A percentile compares a stretch with the other conserved stretches of the same genome.
These are phyloP conservation scores for Macrobrachium nipponense DNA, from an alignment of 1,140 invertebrate genomes.

Conservation along the genomic window DNA sequence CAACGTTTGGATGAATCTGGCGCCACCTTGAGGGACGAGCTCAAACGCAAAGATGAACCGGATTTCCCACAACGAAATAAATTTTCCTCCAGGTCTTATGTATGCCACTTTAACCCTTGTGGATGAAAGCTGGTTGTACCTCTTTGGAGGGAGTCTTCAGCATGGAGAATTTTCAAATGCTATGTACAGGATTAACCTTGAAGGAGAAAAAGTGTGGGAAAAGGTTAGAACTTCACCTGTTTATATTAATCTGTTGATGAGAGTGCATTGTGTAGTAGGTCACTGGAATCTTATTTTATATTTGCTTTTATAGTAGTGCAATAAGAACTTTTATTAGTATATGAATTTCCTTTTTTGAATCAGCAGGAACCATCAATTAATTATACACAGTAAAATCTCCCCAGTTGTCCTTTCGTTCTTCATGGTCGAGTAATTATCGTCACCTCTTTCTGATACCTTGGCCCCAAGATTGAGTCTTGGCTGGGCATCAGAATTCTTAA, in stretches of 20 bases:
- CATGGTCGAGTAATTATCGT: too few species aligned
- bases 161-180: conserved; percentile 69
- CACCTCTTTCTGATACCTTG: too few species aligned
- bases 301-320: too few species aligned
- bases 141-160: conserved; percentile 86
- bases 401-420: too few species aligned
- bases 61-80: background rate
- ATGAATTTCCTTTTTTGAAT: too few species aligned
- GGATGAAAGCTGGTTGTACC: conserved; percentile 75
- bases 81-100: conserved; percentile 77
- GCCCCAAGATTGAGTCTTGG: too few species aligned
- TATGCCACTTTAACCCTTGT: conserved; percentile 87
- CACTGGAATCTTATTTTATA: too few species aligned
- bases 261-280: background rate
- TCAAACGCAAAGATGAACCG: background rate
- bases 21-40: conserved; percentile 66
- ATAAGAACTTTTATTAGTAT: too few species aligned
- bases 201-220: conserved; percentile 42
- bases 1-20: conserved; percentile 79
- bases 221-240: conserved; percentile 26
- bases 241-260: background rate
- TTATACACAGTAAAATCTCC: too few species aligned
- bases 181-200: conserved; percentile 67
- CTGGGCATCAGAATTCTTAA: too few species aligned
- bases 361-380: too few species aligned